Evolutionary conservation across 2,888 invertebrate genomes (phyloP).

Genomic region (Leucozona laternaria): DNA sequence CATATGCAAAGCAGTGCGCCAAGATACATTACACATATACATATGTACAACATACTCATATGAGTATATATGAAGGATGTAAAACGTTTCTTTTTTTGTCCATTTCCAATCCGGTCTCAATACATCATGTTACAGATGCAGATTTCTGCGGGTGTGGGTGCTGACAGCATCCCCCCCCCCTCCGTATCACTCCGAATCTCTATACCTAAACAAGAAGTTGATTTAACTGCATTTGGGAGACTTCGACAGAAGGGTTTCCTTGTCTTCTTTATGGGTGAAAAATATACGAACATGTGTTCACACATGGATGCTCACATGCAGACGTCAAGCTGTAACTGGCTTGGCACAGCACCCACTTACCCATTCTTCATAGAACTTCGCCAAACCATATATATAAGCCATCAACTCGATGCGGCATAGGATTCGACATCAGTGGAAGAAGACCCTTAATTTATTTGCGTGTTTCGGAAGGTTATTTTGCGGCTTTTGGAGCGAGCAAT

Average conservation of each 20-base stretch:
- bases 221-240: conserved; percentile 53
- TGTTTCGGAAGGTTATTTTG: conserved; percentile 77
- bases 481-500: conserved; percentile 60
- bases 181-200: conserved; percentile 28
- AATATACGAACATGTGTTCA: conserved; percentile 76
- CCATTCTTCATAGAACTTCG: conserved; percentile 20
- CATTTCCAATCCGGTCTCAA: conserved; percentile 74
- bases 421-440: conserved; percentile 14
- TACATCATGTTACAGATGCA: conserved; percentile 71
- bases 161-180: conserved; percentile 33
- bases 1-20: conserved; percentile 78
- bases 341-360: conserved; percentile 69
- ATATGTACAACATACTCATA: neutral
- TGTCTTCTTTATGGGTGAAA: conserved; percentile 43
- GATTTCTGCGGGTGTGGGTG: conserved; percentile 43
- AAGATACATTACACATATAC: conserved; percentile 35
- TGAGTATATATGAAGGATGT: conserved; percentile 54
- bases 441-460: conserved; percentile 75
- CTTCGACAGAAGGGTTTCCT: conserved; percentile 63
- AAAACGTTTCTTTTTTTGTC: conserved; percentile 62
- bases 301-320: conserved; percentile 76
- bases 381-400: conserved; percentile 34
- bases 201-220: conserved; percentile 55
- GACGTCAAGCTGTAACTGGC: conserved; percentile 67
- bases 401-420: conserved; percentile 5